Evolutionary conservation across 2,113 vertebrate species (phyloP), one percentile per base, ranked within the genome.

Genomic region (Ciconia stormi): DNA sequence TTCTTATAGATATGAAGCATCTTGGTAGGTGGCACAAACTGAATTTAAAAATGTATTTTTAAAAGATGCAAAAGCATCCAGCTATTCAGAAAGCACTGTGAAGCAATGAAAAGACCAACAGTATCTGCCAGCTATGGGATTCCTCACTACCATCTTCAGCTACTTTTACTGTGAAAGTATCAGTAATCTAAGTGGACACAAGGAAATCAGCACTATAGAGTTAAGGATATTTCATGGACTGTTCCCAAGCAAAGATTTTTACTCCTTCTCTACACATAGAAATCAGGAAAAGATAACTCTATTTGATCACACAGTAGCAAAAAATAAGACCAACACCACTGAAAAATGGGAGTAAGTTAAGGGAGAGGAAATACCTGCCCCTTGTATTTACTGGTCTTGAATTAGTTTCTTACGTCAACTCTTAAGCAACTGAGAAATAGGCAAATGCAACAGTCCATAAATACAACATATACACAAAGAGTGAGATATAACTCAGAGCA

Each of bases 401-500:
- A 62, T 66, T 25, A 40, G 6, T 71, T 89, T 82, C n/a, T 88
- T 52, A 23, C 6, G 55, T 44, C 2, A 69, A 6, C 5, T 46
- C 12, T 55, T 67, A 62, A 74, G 47, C 16, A 81, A 21, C 9
- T 29, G 50, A 65, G 36, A 58, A 91, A 49, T 1, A 65, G 10
- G 8, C 7, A 65, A 50, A 65, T 20, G 2, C 18, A 52, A 25
- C 13, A 30, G 34, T 34, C 20, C 3, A 3, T 14, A 83, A 61
- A 49, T 19, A 6, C 15, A 61, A 26, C 7, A 16, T 25, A 22
- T 8, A 26, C 15, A 49, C 10, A 44, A 47, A 84, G 38, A 34
- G 25, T 18, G 0, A 0, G 29, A 20, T 23, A 7, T 26, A 71
- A 2, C 13, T 70, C 17, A 52, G 16, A 53, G 1, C 1, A 3